Evolutionary conservation across 2,888 invertebrate genomes (phyloP), one percentile per base, ranked within the genome.

Genomic region (Julus scandinavius): DNA sequence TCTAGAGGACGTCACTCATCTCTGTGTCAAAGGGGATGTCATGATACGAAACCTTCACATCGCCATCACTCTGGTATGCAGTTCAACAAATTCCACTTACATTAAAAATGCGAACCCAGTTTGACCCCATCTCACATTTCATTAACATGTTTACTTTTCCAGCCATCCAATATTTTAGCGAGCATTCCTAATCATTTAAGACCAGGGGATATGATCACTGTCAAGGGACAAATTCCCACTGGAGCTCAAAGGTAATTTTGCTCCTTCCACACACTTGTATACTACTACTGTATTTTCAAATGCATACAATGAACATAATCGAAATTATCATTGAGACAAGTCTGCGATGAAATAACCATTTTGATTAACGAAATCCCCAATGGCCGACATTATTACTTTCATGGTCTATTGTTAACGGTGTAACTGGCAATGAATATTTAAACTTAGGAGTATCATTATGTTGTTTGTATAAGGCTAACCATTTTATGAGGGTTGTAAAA

Each of bases 21-120:
- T 97, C 63, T 93, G 94, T 90, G 94, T 97, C n/a, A 94, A 95
- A 92, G 97, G 97, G 7, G 94, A 95, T 90, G 93, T 97, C 90
- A 95, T 95, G 91, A 93, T 96, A 5, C 95, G 85, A 85, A 54
- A 50, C 58, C 50, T 88, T 84, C 41, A 88, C 49, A 45, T 88
- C 40, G 29, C 88, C 50, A 84, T 84, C 45, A 29, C 72, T 45
- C 29, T 84, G 50, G 88, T 88, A 85, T 38, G 13, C 13, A 5
- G 6, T 0, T 15, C 1, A 13, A 2, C 38, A 85, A 15, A 1
- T 41, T 15, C 0, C 40, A 5, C 29, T 87, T 58, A 38, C 4
- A 41, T 72, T 72, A 40, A n/a, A 49, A 58, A 87, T 58, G 13
- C 7, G 7, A n/a, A n/a, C 4, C 15, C n/a, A 85, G 13, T 85